phyloP scores from a whole-genome alignment of 2,113 vertebrate species.

The Podarcis raffonei region DNA sequence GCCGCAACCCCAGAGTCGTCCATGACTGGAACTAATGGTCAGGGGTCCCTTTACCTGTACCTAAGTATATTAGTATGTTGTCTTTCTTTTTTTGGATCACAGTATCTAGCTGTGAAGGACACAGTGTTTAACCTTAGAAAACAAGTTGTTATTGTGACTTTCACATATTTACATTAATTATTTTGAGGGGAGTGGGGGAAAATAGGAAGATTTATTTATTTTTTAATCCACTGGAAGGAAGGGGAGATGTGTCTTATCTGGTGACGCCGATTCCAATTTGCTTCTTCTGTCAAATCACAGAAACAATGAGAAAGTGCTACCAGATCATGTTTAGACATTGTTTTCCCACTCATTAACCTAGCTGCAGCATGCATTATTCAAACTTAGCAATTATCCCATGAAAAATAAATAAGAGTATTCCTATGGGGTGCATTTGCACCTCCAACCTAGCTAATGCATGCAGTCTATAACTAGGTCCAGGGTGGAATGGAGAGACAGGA shows the following conservation, averaged over 20 bases:
- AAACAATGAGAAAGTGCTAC: constrained; percentile 21
- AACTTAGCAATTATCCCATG: constrained; percentile 77
- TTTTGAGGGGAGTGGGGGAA: background rate
- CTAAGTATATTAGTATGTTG: background rate
- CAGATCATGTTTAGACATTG: constrained; percentile 57
- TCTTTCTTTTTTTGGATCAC: background rate
- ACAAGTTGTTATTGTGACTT: background rate
- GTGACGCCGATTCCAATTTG: background rate
- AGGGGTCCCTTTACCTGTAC: too few species aligned
- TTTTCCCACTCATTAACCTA: constrained; percentile 67
- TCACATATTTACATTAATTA: background rate
- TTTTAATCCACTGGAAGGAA: constrained; percentile 18
- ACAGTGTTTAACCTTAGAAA: background rate
- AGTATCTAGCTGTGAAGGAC: background rate
- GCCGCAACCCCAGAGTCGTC: too few species aligned
- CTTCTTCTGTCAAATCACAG: constrained; percentile 45
- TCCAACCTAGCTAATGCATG: constrained; percentile 48
- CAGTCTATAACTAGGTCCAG: constrained; percentile 38
- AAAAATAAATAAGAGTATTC: constrained; percentile 72
- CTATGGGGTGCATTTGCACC: constrained; percentile 56
- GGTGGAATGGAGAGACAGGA: background rate
- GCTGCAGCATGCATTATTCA: constrained; percentile 75
- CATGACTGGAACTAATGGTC: too few species aligned
- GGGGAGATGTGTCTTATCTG: background rate
- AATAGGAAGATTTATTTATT: constrained; percentile 10